phyloP scores from a whole-genome alignment of 2,797 vertebrate species.

The Pseudocheirus occidentalis region DNA sequence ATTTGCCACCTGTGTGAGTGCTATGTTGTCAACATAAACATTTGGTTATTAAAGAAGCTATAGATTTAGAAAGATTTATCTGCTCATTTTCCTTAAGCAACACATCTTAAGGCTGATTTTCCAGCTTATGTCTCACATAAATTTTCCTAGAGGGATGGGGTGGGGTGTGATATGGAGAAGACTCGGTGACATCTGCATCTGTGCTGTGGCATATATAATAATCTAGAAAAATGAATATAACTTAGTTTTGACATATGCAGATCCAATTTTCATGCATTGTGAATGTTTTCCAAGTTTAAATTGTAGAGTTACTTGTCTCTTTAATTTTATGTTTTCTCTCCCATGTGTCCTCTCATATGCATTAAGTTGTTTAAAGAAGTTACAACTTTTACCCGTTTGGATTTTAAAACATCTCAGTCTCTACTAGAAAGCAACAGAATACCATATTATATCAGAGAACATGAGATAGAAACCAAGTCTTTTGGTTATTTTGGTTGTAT shows the following conservation, averaged over 20 bases:
- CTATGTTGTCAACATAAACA: conserved; percentile 43
- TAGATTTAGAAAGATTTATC: not conserved
- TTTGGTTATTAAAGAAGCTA: conserved; percentile 20
- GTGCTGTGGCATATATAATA: not conserved
- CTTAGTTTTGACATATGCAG: not conserved
- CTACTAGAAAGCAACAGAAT: not conserved
- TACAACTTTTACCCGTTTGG: not conserved
- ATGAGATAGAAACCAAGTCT: not conserved
- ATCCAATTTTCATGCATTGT: not conserved
- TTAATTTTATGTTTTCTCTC: not conserved
- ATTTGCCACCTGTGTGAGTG: conserved; percentile 32
- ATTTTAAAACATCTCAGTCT: not conserved
- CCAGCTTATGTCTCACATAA: conserved; percentile 21
- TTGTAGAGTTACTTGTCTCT: not conserved
- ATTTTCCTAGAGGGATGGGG: not conserved
- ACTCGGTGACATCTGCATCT: not conserved
- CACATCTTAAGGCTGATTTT: conserved; percentile 51
- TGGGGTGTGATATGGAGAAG: conserved; percentile 19
- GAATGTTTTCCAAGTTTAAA: not conserved
- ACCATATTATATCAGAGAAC: not conserved
- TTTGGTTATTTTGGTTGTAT: not conserved
- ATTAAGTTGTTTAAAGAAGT: not conserved
- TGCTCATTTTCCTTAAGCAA: not conserved
- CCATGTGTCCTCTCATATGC: not conserved
- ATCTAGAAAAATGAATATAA: not conserved